Conservation (phyloP, 2,888 invertebrate species). For the Deilephila porcellus region DNA sequence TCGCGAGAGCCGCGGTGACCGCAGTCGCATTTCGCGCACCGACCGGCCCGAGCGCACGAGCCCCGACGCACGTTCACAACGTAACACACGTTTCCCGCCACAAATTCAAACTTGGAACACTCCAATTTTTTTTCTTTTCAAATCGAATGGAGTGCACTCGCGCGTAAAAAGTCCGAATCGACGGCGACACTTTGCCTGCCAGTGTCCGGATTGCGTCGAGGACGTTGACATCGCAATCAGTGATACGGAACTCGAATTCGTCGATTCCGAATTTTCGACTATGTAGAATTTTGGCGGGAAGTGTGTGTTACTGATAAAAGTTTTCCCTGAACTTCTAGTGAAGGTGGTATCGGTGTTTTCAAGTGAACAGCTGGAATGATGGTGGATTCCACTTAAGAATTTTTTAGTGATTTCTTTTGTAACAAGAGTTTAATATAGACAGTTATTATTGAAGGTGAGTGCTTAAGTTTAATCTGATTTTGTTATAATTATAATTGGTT, state of each 20-base stretch:
- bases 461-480: constrained; percentile 53
- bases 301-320: constrained; percentile 63
- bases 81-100: constrained; percentile 80
- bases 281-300: constrained; percentile 72
- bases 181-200: constrained; percentile 63
- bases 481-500: constrained; percentile 57
- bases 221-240: constrained; percentile 73
- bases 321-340: constrained; percentile 62
- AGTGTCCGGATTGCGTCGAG: constrained; percentile 76
- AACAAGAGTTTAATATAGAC: constrained; percentile 60
- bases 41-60: constrained; percentile 72
- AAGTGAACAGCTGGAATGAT: constrained; percentile 74
- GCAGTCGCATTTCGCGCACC: constrained; percentile 79
- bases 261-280: constrained; percentile 64
- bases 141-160: constrained; percentile 73
- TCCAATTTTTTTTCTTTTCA: constrained; percentile 55
- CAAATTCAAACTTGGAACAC: constrained; percentile 68
- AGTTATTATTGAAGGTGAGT: constrained; percentile 69
- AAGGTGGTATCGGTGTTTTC: constrained; percentile 74
- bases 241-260: constrained; percentile 59
- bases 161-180: constrained; percentile 71
- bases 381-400: constrained; percentile 77
- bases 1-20: constrained; percentile 64
- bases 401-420: constrained; percentile 65
- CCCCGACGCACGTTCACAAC: constrained; percentile 70